A percentile compares a stretch with the other conserved stretches of the same genome.
These are phyloP conservation scores for Zosterops lateralis DNA, from an alignment of 2,113 vertebrate species.

Conservation along the genomic window DNA sequence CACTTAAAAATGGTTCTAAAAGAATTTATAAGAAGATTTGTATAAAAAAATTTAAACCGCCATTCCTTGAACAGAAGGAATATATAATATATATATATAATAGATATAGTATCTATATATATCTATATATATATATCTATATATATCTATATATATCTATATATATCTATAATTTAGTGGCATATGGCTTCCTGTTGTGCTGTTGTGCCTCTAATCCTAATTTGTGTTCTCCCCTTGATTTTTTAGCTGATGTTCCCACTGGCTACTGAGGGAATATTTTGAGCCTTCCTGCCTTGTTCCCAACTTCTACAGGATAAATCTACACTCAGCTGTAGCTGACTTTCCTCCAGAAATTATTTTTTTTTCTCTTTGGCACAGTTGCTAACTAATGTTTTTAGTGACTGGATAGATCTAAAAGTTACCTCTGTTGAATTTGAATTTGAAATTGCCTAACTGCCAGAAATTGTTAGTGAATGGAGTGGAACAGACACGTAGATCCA, in stretches of 20 bases:
- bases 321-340: neutral
- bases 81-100: too few species aligned
- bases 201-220: neutral
- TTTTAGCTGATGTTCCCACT: neutral
- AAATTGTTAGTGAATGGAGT: neutral
- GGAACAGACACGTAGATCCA: accelerated
- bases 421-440: neutral
- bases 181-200: neutral
- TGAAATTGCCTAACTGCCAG: neutral
- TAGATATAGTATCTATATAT: too few species aligned
- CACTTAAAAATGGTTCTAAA: neutral
- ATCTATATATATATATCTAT: neutral
- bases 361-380: neutral
- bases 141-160: too few species aligned
- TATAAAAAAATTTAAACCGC: neutral
- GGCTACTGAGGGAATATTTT: neutral
- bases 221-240: neutral
- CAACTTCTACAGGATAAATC: neutral
- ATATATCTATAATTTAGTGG: neutral
- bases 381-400: neutral
- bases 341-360: neutral
- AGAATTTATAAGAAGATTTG: neutral
- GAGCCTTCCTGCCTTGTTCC: neutral
- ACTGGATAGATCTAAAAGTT: neutral
- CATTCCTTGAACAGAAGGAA: neutral